Evolutionary conservation across 2,888 invertebrate genomes (phyloP).

Genomic region (Chalcis sispes): DNA sequence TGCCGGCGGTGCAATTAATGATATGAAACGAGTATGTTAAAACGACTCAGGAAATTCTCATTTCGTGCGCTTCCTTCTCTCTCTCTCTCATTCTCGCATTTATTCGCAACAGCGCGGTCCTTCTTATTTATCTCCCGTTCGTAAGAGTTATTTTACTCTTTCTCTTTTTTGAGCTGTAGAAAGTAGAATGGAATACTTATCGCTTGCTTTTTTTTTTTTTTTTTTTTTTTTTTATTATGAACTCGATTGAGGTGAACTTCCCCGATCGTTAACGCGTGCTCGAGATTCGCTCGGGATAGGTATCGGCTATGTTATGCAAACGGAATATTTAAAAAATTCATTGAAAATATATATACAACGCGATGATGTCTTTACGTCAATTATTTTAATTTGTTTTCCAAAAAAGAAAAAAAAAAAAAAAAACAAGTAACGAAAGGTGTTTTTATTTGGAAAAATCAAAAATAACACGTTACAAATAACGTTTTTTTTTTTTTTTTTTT

Average conservation of each 20-base stretch:
- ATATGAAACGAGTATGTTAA: conserved; percentile 4
- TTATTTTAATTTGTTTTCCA: conserved; percentile 9
- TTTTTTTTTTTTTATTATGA: conserved; percentile 21
- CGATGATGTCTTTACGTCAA: background rate
- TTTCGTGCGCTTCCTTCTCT: conserved; percentile 20
- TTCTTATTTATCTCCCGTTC: no score
- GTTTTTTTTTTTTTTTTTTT: no score
- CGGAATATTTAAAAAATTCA: conserved; percentile 21
- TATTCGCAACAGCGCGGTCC: no score
- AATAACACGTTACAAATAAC: conserved; percentile 8
- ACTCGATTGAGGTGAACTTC: conserved; percentile 23
- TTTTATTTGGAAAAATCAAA: conserved; percentile 32
- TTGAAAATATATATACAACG: conserved; percentile 6
- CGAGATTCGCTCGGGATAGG: conserved; percentile 33
- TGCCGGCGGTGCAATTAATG: conserved; percentile 47
- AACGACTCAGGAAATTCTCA: conserved; percentile 40
- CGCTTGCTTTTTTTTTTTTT: conserved; percentile 1
- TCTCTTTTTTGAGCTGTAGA: conserved; percentile 27
- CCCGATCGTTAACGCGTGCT: conserved; percentile 40
- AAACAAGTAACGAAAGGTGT: no score
- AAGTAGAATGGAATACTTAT: conserved; percentile 36
- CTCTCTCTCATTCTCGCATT: no score
- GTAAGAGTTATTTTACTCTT: background rate
- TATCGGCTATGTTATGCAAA: conserved; percentile 40
- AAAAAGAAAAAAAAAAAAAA: no score